Base-by-base conservation (phyloP, 2,888 invertebrate species). In the Sarcophaga variegata region DNA sequence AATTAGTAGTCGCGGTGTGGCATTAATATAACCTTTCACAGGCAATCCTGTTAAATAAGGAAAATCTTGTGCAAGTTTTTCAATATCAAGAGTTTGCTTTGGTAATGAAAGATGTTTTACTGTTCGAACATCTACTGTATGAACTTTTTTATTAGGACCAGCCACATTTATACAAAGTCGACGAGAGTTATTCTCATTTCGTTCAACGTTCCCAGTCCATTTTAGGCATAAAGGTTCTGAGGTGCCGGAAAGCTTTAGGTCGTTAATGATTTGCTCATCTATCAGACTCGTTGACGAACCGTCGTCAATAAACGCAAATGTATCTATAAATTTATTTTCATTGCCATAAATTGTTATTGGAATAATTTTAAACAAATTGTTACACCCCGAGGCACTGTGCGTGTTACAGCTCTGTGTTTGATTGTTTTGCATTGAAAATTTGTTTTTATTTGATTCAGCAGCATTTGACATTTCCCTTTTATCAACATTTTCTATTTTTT, bases 71-170 rank as follows among this genome's bases (percentile, higher is more conserved):
- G 37, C 37, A 2, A 81, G 45, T 17, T 63, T 69, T 49, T 81
- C 49, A 20, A 59, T 54, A 54, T 81, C 14, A 20, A 81, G 0
- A 47, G 81, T 70, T 37, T 81, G 81, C 12, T 81, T 75, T 67
- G 81, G 81, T 27, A 75, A 62, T 4, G 74, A 67, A 47, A 81
- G 66, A 3, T 74, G 67, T 27, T 69, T 81, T 49, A 81, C 81
- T 14, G 81, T 81, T 27, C 75, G 81, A 69, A 75, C 62, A 47
- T 69, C 37, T 20, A 81, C 37, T 49, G n/a, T 8, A 49, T 81
- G 37, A 25, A 69, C 22, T 47, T 62, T 81, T 12, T 54, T 59
- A 14, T 74, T 81, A 37, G 74, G 27, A 2, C 0, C 25, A 3
- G 25, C 25, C 2, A 25, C 25, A 25, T 25, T 25, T 25, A 25